Percentiles rank a stretch among this genome's conserved stretches.
Evolutionary conservation across 2,888 invertebrate genomes (phyloP).

Genomic region (Metacarcinus magister): DNA sequence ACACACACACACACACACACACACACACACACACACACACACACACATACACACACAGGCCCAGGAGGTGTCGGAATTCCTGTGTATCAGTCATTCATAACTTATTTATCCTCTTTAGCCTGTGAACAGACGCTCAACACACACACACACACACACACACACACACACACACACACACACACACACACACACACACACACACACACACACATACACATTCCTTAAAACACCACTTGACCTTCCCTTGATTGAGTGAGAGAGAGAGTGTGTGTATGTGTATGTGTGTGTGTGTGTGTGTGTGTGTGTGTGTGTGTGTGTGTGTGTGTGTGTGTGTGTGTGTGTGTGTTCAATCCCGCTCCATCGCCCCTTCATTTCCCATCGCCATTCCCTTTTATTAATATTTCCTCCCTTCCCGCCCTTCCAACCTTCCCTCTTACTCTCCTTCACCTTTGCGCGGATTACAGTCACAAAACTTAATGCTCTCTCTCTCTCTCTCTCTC

Average conservation of each 20-base stretch:
- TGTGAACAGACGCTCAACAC: neutral
- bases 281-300: constrained; percentile 44
- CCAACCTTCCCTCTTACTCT: neutral
- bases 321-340: constrained; percentile 48
- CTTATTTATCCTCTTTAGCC: neutral
- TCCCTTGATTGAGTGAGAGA: neutral
- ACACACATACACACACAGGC: neutral
- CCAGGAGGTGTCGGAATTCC: neutral
- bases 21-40: neutral
- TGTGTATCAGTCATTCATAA: neutral
- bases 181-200: constrained; percentile 39
- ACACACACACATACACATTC: constrained; percentile 38
- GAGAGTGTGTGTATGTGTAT: neutral
- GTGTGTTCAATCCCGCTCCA: constrained; percentile 17
- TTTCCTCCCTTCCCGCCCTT: neutral
- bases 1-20: constrained; percentile 26
- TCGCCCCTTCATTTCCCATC: constrained; percentile 14
- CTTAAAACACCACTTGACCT: constrained; percentile 6
- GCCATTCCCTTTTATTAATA: constrained; percentile 13
- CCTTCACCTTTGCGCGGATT: neutral
- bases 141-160: no score
- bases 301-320: constrained; percentile 45
- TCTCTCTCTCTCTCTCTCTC: constrained; percentile 48
- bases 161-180: constrained; percentile 33
- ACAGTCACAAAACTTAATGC: neutral